A percentile compares a stretch with the other conserved stretches of the same genome.
These are phyloP conservation scores for Hybos culiciformis DNA, from an alignment of 2,888 invertebrate species.

Conservation along the genomic window DNA sequence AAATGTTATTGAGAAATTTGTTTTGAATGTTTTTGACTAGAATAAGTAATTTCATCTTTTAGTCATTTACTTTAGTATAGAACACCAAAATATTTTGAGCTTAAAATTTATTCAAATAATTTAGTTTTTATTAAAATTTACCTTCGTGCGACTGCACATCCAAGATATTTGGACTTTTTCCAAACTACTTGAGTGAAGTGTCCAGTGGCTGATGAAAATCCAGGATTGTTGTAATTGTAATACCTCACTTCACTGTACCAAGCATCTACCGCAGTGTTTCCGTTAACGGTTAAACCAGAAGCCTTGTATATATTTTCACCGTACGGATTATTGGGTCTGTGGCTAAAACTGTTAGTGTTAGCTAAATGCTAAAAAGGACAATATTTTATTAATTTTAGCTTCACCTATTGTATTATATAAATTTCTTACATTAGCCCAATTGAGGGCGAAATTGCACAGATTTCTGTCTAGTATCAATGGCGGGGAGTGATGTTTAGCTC, in stretches of 20 bases:
- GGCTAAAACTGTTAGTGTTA: slow-evolving; percentile 47
- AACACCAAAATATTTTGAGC: not conserved
- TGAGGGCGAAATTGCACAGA: slow-evolving; percentile 50
- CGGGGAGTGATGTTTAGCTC: slow-evolving; percentile 51
- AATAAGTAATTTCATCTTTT: too few relatives aligned
- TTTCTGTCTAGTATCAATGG: slow-evolving; percentile 49
- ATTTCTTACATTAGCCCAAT: slow-evolving; percentile 45
- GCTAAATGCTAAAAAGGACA: not conserved
- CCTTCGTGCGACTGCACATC: slow-evolving; percentile 51
- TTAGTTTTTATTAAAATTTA: slow-evolving; percentile 3
- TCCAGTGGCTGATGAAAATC: slow-evolving; percentile 54
- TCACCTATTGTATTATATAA: not conserved
- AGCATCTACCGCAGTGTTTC: slow-evolving; percentile 57
- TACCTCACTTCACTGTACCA: slow-evolving; percentile 68
- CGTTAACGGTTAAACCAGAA: slow-evolving; percentile 54
- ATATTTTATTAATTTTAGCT: not conserved
- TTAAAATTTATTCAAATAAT: not conserved
- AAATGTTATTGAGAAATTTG: not conserved
- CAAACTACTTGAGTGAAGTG: slow-evolving; percentile 83
- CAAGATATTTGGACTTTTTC: slow-evolving; percentile 59
- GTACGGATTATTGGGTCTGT: slow-evolving; percentile 60
- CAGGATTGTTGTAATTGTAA: slow-evolving; percentile 42
- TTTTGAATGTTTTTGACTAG: too few relatives aligned
- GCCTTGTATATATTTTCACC: slow-evolving; percentile 75
- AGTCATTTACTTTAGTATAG: too few relatives aligned